A percentile compares a stretch with the other conserved stretches of the same genome.
These are phyloP conservation scores for Brachyistius frenatus DNA, from an alignment of 2,113 vertebrate genomes.

Conservation along the genomic window DNA sequence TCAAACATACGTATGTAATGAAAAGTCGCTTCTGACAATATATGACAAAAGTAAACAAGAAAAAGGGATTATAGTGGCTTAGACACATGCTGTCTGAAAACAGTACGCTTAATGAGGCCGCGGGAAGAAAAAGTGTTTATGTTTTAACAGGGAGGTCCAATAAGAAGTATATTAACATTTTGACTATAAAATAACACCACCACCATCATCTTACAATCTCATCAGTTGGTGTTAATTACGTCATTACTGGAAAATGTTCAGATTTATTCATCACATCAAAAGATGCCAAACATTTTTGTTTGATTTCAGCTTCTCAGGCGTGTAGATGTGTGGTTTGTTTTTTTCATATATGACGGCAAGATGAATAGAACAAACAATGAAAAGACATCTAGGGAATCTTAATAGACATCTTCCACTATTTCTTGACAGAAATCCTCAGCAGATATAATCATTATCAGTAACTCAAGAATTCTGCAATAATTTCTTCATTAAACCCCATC, in stretches of 20 bases:
- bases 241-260: neutral
- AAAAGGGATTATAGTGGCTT: conserved; percentile 47
- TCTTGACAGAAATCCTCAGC: too few relatives aligned
- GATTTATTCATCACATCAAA: neutral
- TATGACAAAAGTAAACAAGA: conserved; percentile 16
- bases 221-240: too few relatives aligned
- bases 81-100: conserved; percentile 52
- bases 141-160: conserved; percentile 72
- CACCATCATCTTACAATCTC: neutral
- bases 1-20: conserved; percentile 27
- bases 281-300: neutral
- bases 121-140: conserved; percentile 11
- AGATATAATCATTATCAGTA: too few relatives aligned
- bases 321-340: neutral
- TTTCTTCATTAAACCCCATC: too few relatives aligned
- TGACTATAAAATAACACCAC: conserved; percentile 70
- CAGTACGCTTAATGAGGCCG: conserved; percentile 55
- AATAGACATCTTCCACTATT: too few relatives aligned
- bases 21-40: conserved; percentile 52
- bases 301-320: neutral
- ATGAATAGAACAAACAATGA: too few relatives aligned
- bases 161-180: conserved; percentile 74
- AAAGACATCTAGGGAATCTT: too few relatives aligned
- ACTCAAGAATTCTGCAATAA: too few relatives aligned
- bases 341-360: too few relatives aligned